Evolutionary conservation across 2,797 vertebrate species (phyloP), one percentile per base, ranked within the genome.

Genomic region (Lepus oiostolus): DNA sequence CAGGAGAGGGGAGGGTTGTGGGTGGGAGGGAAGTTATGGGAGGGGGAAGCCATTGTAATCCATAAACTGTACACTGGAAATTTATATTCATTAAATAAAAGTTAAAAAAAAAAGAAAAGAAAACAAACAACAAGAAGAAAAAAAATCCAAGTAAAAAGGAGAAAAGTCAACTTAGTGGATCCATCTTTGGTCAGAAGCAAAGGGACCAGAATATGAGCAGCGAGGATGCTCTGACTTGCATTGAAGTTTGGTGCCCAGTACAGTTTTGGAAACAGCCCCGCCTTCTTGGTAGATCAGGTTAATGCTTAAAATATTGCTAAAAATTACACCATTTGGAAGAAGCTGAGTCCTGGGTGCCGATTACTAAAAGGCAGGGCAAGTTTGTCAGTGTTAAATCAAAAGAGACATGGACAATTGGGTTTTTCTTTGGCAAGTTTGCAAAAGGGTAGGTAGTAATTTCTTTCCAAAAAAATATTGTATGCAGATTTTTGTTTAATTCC

Each of bases 381-480:
- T 17, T 70, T 32, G 32, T 70, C 63, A 5, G 32, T 22, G 16
- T 70, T 28, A 86, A 62, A 52, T 38, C 13, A 50, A 74, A 75
- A 7, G 28, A 74, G 60, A 70, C 2, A 35, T 63, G 28, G 11
- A 68, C 4, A 26, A 19, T 5, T 60, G 58, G 26, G 5, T 47
- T 83, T 87, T 63, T 60, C 22, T 47, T 11, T 35, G 77, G 68
- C 11, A 68, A 12, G 35, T 90, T 70, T 65, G 42, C 52, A 65
- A 12, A 38, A 65, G 22, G 68, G 12, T 81, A 22, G 1, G 10
- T 47, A 50, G 24, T 50, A 12, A 21, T 30, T 85, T 93, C 26
- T 77, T 72, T 76, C 74, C 60, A 65, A 91, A 26, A 28, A 67
- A 82, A 9, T 54, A 67, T 65, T 93, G 93, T 70, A 30, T 26